Percentiles rank a stretch among this genome's conserved stretches.
Evolutionary conservation across 1,140 invertebrate species (phyloP).

Genomic region (Galleria mellonella): DNA sequence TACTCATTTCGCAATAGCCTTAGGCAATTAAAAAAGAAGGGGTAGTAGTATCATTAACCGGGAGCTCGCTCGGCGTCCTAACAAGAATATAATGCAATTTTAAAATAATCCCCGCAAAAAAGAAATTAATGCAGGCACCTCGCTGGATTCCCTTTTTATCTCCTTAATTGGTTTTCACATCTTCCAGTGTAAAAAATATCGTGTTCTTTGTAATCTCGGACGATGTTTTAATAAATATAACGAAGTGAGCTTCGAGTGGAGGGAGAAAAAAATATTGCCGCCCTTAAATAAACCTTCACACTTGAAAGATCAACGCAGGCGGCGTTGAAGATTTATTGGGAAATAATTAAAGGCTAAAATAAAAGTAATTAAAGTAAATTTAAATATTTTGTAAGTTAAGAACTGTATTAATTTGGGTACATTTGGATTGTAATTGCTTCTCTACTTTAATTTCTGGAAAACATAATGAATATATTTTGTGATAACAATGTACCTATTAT

Average conservation of each 20-base stretch:
- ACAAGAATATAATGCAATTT: conserved; percentile 75
- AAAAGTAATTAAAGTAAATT: conserved; percentile 28
- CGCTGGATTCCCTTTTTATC: conserved; percentile 71
- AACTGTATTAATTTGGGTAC: no score
- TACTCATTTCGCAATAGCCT: conserved; percentile 71
- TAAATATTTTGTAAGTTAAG: no score
- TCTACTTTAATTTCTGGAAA: no score
- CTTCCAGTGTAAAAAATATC: conserved; percentile 74
- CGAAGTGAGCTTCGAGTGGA: conserved; percentile 57
- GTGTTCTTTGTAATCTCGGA: conserved; percentile 65
- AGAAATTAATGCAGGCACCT: conserved; percentile 73
- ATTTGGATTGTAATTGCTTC: no score
- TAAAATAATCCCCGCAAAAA: conserved; percentile 74
- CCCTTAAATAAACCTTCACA: conserved; percentile 71
- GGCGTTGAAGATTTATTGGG: conserved; percentile 62
- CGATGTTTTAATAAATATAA: conserved; percentile 75
- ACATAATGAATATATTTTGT: no score
- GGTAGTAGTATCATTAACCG: conserved; percentile 71
- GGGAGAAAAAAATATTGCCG: conserved; percentile 57
- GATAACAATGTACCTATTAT: no score
- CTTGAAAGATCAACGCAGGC: conserved; percentile 66
- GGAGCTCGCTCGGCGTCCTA: conserved; percentile 51
- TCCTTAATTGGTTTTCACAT: conserved; percentile 75
- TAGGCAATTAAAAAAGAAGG: conserved; percentile 71
- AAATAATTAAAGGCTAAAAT: conserved; percentile 59